A percentile compares a stretch with the other conserved stretches of the same genome.
Conservation (phyloP, 2,797 vertebrate species). For the Notoglanidium macrostoma region DNA sequence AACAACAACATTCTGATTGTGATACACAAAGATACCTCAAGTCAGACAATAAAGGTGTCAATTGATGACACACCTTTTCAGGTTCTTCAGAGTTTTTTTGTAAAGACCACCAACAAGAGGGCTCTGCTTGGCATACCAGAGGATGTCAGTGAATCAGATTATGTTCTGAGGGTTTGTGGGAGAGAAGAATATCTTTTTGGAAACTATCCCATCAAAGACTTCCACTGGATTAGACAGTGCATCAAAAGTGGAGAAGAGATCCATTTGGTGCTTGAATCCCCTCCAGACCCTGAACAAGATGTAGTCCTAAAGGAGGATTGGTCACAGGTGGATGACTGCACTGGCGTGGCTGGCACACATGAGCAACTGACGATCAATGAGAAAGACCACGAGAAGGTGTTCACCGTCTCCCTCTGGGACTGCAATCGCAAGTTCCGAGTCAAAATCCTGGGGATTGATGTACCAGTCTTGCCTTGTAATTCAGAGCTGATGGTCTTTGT, state of each 20-base stretch:
- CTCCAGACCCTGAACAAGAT: conserved; percentile 83
- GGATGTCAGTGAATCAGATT: conserved; percentile 82
- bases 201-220: conserved; percentile 86
- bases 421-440: conserved; percentile 94
- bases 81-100: conserved; percentile 86
- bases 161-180: conserved; percentile 91
- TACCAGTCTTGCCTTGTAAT: conserved; percentile 87
- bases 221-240: conserved; percentile 94
- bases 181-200: conserved; percentile 93
- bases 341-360: conserved; percentile 91
- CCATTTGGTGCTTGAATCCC: conserved; percentile 86
- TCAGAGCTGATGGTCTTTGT: conserved; percentile 90
- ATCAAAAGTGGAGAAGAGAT: conserved; percentile 94
- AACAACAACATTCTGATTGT: conserved; percentile 86
- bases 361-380: conserved; percentile 93
- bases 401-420: conserved; percentile 97
- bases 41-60: conserved; percentile 93
- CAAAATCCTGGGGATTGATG: conserved; percentile 93
- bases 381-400: conserved; percentile 93
- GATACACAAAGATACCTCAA: conserved; percentile 88
- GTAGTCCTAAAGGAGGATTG: conserved; percentile 93
- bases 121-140: conserved; percentile 88
- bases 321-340: conserved; percentile 96
- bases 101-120: conserved; percentile 90
- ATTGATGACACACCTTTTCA: conserved; percentile 85